A percentile compares a stretch with the other conserved stretches of the same genome.
Conservation (phyloP, 2,113 vertebrate species). For the Bambusicola thoracicus region DNA sequence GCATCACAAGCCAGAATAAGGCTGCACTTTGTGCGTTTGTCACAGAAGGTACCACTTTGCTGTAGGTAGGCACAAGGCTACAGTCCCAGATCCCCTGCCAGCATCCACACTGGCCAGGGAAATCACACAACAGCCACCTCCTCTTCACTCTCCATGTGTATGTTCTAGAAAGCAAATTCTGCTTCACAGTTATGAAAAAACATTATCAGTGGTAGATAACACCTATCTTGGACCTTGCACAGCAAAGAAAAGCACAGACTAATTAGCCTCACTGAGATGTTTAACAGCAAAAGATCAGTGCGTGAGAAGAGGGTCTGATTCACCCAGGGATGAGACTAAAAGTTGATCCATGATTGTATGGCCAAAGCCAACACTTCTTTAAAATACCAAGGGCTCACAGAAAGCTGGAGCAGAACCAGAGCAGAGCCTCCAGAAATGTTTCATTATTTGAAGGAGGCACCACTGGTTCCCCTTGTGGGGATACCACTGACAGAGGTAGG, state of each 20-base stretch:
- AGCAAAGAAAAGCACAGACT: background rate
- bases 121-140: background rate
- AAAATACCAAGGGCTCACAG: background rate
- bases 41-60: background rate
- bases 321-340: background rate
- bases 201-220: background rate
- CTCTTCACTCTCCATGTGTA: fast-evolving
- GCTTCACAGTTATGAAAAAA: background rate
- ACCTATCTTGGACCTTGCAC: background rate
- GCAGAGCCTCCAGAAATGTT: background rate
- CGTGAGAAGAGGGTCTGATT: background rate
- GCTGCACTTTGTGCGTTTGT: background rate
- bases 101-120: fast-evolving
- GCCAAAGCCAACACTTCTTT: background rate
- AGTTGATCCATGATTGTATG: background rate
- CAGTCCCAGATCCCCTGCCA: background rate
- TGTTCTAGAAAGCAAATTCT: background rate
- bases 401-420: background rate
- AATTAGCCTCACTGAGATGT: background rate
- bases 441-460: background rate
- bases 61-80: background rate
- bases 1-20: background rate
- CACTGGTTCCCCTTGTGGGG: fast-evolving
- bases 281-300: background rate
- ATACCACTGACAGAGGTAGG: background rate